Conservation (phyloP, 2,888 invertebrate genomes). For the Eurytoma adleriae region DNA sequence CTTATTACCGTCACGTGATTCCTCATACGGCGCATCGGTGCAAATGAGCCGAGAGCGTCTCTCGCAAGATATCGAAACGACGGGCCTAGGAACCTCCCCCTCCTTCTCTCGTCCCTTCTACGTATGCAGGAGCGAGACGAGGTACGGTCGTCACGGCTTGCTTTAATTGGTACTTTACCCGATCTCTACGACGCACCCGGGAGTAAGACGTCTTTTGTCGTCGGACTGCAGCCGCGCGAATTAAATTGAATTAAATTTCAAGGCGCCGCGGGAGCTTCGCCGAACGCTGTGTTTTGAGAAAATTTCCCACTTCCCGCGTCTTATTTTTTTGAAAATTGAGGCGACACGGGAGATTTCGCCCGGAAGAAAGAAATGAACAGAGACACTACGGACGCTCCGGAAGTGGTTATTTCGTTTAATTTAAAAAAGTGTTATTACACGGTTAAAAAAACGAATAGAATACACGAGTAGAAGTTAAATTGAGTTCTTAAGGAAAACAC, state of each 20-base stretch:
- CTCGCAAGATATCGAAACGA: slow-evolving; percentile 1
- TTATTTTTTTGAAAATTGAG: too few relatives aligned
- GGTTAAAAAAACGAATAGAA: background rate
- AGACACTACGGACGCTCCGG: background rate
- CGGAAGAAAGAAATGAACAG: background rate
- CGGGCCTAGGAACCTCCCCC: background rate
- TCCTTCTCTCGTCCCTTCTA: background rate
- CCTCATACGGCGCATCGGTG: background rate
- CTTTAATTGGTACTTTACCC: slow-evolving; percentile 38
- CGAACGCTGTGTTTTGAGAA: too few relatives aligned
- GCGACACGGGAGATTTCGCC: too few relatives aligned
- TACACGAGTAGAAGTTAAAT: too few relatives aligned
- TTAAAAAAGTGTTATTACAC: slow-evolving; percentile 1
- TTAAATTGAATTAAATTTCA: slow-evolving; percentile 22
- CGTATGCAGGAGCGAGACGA: background rate
- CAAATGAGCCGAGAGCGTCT: slow-evolving; percentile 17
- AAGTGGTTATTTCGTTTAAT: background rate
- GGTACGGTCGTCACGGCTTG: background rate
- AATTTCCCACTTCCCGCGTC: too few relatives aligned
- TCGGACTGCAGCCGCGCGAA: too few relatives aligned
- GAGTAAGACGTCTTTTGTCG: slow-evolving; percentile 9
- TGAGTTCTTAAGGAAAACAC: too few relatives aligned
- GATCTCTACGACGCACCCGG: slow-evolving; percentile 1
- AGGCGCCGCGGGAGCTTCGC: too few relatives aligned
- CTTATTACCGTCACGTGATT: background rate